Evolutionary conservation across 2,888 invertebrate species (phyloP).

Genomic region (Microchrysa polita): DNA sequence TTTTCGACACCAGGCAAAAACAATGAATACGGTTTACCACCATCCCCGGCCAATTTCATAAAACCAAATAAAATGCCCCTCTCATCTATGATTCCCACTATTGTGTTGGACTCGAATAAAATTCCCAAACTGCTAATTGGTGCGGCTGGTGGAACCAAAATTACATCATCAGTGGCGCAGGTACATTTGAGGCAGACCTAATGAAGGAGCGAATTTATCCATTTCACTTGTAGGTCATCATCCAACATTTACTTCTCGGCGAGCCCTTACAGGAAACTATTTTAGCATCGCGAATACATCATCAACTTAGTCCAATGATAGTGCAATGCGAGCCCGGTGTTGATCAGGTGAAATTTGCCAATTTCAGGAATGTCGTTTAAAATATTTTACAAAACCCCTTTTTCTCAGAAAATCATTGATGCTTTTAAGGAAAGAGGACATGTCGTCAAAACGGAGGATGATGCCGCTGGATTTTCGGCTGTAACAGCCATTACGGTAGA

Average conservation of each 20-base stretch:
- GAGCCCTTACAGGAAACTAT: constrained; percentile 74
- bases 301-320: constrained; percentile 84
- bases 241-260: constrained; percentile 74
- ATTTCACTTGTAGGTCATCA: constrained; percentile 66
- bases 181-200: constrained; percentile 61
- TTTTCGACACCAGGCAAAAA: constrained; percentile 85
- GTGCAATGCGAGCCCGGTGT: constrained; percentile 74
- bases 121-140: constrained; percentile 77
- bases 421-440: constrained; percentile 45
- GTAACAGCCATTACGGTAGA: constrained; percentile 59
- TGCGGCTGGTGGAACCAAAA: constrained; percentile 90
- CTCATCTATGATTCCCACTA: constrained; percentile 90
- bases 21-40: constrained; percentile 78
- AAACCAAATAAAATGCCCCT: constrained; percentile 83
- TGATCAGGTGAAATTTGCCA: constrained; percentile 65
- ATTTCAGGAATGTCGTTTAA: neutral
- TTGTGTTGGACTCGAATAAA: constrained; percentile 74
- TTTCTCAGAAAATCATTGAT: constrained; percentile 46
- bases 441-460: neutral
- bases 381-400: neutral
- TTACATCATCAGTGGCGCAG: constrained; percentile 81
- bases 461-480: constrained; percentile 38
- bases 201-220: no score
- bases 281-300: constrained; percentile 80
- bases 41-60: constrained; percentile 87